These are phyloP conservation scores for Drosophila pseudotalamancana DNA, from an alignment of 2,888 invertebrate genomes.

Conservation along the genomic window DNA sequence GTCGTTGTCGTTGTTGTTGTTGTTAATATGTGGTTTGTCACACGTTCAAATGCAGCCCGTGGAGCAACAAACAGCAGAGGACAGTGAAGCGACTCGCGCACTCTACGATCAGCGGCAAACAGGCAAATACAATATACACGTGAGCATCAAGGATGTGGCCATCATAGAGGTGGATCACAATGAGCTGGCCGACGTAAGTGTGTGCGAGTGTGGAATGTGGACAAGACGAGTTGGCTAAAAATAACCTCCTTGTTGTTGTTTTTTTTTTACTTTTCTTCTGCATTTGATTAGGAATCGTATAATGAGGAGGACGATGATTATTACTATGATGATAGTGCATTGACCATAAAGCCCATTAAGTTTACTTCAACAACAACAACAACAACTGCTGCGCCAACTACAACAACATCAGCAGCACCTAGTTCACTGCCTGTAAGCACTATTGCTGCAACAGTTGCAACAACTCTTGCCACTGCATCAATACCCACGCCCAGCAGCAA, in stretches of 20 bases:
- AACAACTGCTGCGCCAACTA: neutral
- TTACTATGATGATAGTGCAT: slow-evolving; percentile 83
- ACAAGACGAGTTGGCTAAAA: slow-evolving; percentile 52
- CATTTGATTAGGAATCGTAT: slow-evolving; percentile 84
- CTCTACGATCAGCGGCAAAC: slow-evolving; percentile 90
- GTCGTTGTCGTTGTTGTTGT: slow-evolving; percentile 37
- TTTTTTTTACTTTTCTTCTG: neutral
- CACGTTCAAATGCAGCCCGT: slow-evolving; percentile 48
- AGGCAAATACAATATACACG: slow-evolving; percentile 91
- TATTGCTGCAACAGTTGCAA: slow-evolving; percentile 3
- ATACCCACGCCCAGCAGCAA: slow-evolving; percentile 30
- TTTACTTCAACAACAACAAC: slow-evolving; percentile 39
- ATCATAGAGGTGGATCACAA: slow-evolving; percentile 86
- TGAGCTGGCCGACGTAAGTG: slow-evolving; percentile 80
- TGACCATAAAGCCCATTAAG: slow-evolving; percentile 82
- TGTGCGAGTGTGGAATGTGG: neutral
- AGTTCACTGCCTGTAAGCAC: neutral
- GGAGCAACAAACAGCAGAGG: slow-evolving; percentile 8
- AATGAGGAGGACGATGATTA: slow-evolving; percentile 80
- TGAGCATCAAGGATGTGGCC: slow-evolving; percentile 91
- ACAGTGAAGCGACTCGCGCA: slow-evolving; percentile 58
- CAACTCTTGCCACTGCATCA: neutral
- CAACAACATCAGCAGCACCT: neutral
- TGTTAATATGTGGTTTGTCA: slow-evolving; percentile 29
- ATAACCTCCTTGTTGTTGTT: slow-evolving; percentile 57